These are phyloP conservation scores for Frankliniella intonsa DNA, from an alignment of 2,888 invertebrate species.

Conservation along the genomic window DNA sequence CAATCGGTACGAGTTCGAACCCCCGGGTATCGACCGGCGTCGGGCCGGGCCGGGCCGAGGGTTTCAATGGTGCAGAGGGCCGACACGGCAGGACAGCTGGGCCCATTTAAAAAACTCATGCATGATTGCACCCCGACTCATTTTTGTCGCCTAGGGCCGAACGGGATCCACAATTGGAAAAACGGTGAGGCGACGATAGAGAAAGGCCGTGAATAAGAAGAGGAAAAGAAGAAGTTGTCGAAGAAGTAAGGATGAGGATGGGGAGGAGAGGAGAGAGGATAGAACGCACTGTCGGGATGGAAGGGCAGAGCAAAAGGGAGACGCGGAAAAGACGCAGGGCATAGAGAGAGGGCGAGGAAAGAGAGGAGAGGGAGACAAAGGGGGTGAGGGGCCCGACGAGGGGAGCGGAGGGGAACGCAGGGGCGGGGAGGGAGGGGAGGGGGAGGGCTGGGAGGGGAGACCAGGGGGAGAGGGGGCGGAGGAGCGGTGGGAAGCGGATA, in stretches of 20 bases:
- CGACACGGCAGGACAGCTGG: too few species aligned
- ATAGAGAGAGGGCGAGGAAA: not conserved
- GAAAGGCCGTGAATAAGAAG: not conserved
- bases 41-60: too few species aligned
- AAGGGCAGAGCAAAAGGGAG: not conserved
- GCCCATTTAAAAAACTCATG: not conserved
- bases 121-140: not conserved
- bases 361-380: slow-evolving; percentile 7
- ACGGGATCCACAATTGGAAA: not conserved
- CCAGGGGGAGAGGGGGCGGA: too few species aligned
- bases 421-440: not conserved
- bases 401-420: not conserved
- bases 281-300: slow-evolving; percentile 4
- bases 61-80: too few species aligned
- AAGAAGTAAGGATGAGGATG: not conserved
- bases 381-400: slow-evolving; percentile 17
- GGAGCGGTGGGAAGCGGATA: not conserved
- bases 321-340: not conserved
- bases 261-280: not conserved
- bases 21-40: too few species aligned
- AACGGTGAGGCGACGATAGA: not conserved
- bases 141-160: not conserved
- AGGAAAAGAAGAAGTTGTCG: not conserved
- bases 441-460: too few species aligned
- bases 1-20: too few species aligned